A percentile compares a stretch with the other conserved stretches of the same genome.
phyloP scores from a whole-genome alignment of 2,113 vertebrate species.

The Centropus unirufus region DNA sequence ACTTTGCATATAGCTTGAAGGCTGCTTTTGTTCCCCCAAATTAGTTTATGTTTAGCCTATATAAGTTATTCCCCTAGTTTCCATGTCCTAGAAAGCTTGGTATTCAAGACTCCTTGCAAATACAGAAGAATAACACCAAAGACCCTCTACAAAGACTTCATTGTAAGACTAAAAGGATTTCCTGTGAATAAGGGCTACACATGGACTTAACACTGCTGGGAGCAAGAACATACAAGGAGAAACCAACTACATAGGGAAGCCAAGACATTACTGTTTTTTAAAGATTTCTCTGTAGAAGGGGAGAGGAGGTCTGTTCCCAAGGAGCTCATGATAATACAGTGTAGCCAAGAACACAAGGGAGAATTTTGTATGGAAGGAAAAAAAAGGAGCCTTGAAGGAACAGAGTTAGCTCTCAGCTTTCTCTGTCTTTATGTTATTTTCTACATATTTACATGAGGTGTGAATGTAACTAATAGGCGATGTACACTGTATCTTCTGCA shows the following conservation, averaged over 20 bases:
- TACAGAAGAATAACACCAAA: constrained; percentile 64
- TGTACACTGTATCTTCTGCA: not conserved
- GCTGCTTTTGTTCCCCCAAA: constrained; percentile 62
- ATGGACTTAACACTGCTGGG: constrained; percentile 66
- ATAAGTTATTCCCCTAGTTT: constrained; percentile 58
- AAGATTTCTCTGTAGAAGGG: constrained; percentile 55
- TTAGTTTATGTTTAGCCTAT: constrained; percentile 62
- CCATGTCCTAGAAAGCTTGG: constrained; percentile 18
- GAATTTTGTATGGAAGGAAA: constrained; percentile 15
- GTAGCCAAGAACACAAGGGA: constrained; percentile 16
- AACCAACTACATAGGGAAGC: constrained; percentile 40
- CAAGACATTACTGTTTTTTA: constrained; percentile 40
- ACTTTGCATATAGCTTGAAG: constrained; percentile 54
- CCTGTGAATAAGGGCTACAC: constrained; percentile 63
- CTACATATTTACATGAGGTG: constrained; percentile 12
- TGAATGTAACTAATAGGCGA: not conserved
- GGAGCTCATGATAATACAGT: constrained; percentile 46
- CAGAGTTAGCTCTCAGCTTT: constrained; percentile 34
- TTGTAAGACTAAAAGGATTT: constrained; percentile 69
- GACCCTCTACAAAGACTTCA: constrained; percentile 55
- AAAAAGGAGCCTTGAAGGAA: constrained; percentile 23
- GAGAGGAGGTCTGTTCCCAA: constrained; percentile 58
- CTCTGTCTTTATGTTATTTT: constrained; percentile 17
- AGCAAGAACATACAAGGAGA: constrained; percentile 68
- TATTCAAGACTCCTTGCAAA: constrained; percentile 64